Conservation (phyloP, 2,888 invertebrate genomes). For the Xylocampa areola region DNA sequence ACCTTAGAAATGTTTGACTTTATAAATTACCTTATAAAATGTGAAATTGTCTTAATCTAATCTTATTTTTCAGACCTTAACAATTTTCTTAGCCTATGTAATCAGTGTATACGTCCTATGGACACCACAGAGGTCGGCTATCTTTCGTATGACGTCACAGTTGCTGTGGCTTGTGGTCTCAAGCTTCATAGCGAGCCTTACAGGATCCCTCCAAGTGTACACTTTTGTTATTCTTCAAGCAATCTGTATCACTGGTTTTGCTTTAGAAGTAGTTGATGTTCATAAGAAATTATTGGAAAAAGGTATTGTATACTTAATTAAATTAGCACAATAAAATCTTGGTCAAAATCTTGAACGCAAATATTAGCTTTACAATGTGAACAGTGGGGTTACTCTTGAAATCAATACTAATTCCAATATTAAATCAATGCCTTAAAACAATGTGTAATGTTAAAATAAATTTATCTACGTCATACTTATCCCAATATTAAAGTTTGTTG, state of each 20-base stretch:
- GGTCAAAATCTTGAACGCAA: no score
- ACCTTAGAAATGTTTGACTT: no score
- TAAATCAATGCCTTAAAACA: no score
- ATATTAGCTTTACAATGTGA: no score
- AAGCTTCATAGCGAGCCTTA: slow-evolving; percentile 93
- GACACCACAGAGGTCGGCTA: slow-evolving; percentile 92
- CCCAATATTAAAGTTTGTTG: no score
- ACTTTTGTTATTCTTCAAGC: slow-evolving; percentile 92
- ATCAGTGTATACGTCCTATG: slow-evolving; percentile 93
- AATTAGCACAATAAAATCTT: no score
- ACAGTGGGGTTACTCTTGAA: no score
- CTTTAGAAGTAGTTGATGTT: slow-evolving; percentile 89
- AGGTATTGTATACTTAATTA: no score
- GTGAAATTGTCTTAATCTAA: not conserved
- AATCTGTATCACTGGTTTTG: slow-evolving; percentile 91
- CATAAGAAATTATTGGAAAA: slow-evolving; percentile 85
- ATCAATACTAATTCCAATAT: no score
- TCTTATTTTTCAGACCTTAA: slow-evolving; percentile 90
- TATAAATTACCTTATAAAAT: not conserved
- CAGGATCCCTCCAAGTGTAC: slow-evolving; percentile 94
- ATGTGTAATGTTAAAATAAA: no score
- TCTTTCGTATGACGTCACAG: slow-evolving; percentile 92
- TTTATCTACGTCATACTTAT: no score
- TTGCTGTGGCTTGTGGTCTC: slow-evolving; percentile 94
- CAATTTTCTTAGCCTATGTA: slow-evolving; percentile 92